Base-by-base conservation (phyloP, 2,888 invertebrate genomes). In the Drosophila austrosaltans region DNA sequence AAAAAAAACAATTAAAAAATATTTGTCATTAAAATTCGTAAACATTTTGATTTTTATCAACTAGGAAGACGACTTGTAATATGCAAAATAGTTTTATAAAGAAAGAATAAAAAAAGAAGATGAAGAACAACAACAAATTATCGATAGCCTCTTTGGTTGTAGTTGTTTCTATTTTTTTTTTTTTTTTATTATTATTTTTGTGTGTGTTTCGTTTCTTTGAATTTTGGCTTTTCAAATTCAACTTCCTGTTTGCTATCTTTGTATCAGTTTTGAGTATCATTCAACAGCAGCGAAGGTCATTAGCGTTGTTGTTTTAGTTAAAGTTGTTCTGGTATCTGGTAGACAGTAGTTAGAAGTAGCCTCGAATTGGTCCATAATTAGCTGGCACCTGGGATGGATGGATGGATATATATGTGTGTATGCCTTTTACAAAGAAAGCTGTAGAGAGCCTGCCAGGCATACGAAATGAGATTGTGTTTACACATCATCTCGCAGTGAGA, bases 311-410 rank as follows among this genome's bases (percentile, higher is more conserved):
- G 57, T 12, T 48, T 48, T 25, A 48, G 48, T 16, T 25, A 3
- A 32, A 30, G 30, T 32, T 16, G 61, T 32, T 61, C 48, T 30
- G 61, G 28, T 44, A 28, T 65, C 68, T 76, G 82, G 64, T 64
- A 66, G 67, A 67, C 40, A 54, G 10, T 36, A 58, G 48, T 20
- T 69, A 60, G 16, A 16, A 16, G 67, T 67, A 54, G 72, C 69
- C 79, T 68, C 65, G 66, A 65, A 68, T 69, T 79, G 84, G 79
- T 80, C 87, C 83, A 82, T 84, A 85, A 87, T 87, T 78, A 87
- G 83, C 72, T 48, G 39, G 64, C 63, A 53, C 3, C 25, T 60
- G 72, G 60, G 72, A 72, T 65, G 73, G 53, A 28, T 40, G 60
- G 16, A 16, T 16, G 16, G 16, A 16, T 16, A 16, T 16, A 16